Evolutionary conservation across 2,888 invertebrate genomes (phyloP).

Genomic region (Cyaniris semiargus): DNA sequence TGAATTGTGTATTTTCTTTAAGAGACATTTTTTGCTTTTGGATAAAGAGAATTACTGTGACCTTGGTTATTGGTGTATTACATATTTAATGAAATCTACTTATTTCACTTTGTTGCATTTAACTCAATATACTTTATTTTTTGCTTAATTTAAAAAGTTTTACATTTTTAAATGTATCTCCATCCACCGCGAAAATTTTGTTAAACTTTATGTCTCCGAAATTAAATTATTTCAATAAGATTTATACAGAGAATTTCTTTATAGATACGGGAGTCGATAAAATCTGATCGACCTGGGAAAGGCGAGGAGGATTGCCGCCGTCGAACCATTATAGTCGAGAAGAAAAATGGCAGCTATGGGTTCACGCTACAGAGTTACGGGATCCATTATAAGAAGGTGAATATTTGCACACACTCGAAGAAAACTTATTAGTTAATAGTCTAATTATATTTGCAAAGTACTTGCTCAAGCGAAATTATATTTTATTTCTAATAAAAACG

Average conservation of each 20-base stretch:
- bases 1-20: background rate
- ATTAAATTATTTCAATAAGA: background rate
- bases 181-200: background rate
- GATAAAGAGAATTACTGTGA: background rate
- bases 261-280: constrained; percentile 67
- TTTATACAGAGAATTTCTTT: constrained; percentile 32
- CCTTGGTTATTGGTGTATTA: background rate
- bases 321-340: constrained; percentile 95
- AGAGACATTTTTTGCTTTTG: background rate
- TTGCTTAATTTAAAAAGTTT: background rate
- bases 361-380: constrained; percentile 99
- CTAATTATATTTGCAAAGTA: too few species aligned
- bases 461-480: too few species aligned
- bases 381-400: constrained; percentile 92
- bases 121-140: background rate
- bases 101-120: background rate
- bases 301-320: constrained; percentile 91
- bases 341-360: constrained; percentile 94
- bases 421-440: background rate
- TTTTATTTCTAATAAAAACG: too few species aligned
- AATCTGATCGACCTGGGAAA: constrained; percentile 63
- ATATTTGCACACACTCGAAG: background rate
- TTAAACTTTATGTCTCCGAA: background rate
- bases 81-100: background rate
- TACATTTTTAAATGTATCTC: background rate